Base-by-base conservation (phyloP, 2,888 invertebrate species). In the Synanthedon tipuliformis region DNA sequence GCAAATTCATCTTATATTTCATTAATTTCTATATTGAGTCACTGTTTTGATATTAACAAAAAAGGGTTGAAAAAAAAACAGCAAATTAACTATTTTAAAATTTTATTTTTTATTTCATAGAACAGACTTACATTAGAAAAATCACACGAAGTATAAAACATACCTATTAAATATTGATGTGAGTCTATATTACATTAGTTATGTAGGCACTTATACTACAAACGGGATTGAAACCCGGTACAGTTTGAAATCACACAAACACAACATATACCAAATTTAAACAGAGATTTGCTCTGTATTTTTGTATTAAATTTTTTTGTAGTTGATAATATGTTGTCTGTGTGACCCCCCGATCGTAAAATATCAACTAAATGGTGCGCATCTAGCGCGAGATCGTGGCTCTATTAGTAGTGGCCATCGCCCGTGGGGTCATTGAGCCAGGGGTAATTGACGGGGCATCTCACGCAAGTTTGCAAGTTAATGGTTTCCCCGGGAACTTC, bases 401-500 rank as follows among this genome's bases (percentile, higher is more conserved):
- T 73, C 70, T 63, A 65, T 69, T 94, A 96, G 90, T 93, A 95
- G 91, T 93, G 95, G 82, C 88, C 95, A 74, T 95, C 94, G 66
- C 95, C 95, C 66, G 94, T 94, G 59, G 96, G 96, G 86, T 97
- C 96, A 78, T 94, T 95, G 71, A 96, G 81, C 97, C 97, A 97
- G 69, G 97, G 97, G 89, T 96, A 97, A 82, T 96, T 96, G 83
- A 94, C 94, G 64, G 97, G 97, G 84, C 97, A 97, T 76, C 96
- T 91, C 67, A 96, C 92, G 84, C 97, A 97, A 54, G 96, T 96
- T 83, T 96, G 96, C 61, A 97, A 90, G 80, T 96, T 95, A 81
- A 96, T 92, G 63, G 96, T 97, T 85, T 97, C 96, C 55, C 96
- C 96, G 88, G 96, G 96, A 65, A 96, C 93, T 83, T 97, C 96